Evolutionary conservation across 2,797 vertebrate species (phyloP), one percentile per base, ranked within the genome.

Genomic region (Chelmon rostratus): DNA sequence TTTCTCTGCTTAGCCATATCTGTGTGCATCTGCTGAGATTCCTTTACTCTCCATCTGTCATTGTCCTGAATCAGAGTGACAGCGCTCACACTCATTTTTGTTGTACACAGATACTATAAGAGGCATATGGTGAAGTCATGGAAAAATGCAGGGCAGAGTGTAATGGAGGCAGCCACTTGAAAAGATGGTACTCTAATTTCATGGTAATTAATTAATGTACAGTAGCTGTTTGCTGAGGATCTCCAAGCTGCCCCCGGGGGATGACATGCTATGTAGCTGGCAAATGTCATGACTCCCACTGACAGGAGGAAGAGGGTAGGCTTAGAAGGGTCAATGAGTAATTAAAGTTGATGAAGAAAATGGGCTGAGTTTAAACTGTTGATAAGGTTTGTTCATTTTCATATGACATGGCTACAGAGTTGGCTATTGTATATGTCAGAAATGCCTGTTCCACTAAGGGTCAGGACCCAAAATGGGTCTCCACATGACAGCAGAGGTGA

Each of bases 281-380:
- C 87, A 92, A 92, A 93, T 92, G 88, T 85, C 90, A 92, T 53
- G 83, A 88, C 88, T 89, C 85, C 87, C 79, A 82, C 91, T 88
- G 85, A 86, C 82, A 83, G 79, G 86, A 82, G 54, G 79, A 81
- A 56, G 25, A 64, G 44, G 66, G 63, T 35, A 38, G 78, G 65
- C 68, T 73, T 42, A 57, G 84, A 77, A 66, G 76, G 83, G 84
- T 86, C 80, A 82, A 49, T 70, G 80, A 53, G 67, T 83, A 85
- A 89, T 88, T 88, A 85, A 79, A 81, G 75, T 64, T 68, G 61
- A 68, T 68, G 7, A 54, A 72, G 53, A 78, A 75, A 84, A 70
- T 46, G 35, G 52, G 46, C 56, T 38, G 35, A 46, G 37, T 71
- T 25, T 82, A 71, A 82, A 31, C 74, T 52, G 40, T 87, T 88